Evolutionary conservation across 2,888 invertebrate genomes (phyloP).

Genomic region (Ferdinandea cuprea): DNA sequence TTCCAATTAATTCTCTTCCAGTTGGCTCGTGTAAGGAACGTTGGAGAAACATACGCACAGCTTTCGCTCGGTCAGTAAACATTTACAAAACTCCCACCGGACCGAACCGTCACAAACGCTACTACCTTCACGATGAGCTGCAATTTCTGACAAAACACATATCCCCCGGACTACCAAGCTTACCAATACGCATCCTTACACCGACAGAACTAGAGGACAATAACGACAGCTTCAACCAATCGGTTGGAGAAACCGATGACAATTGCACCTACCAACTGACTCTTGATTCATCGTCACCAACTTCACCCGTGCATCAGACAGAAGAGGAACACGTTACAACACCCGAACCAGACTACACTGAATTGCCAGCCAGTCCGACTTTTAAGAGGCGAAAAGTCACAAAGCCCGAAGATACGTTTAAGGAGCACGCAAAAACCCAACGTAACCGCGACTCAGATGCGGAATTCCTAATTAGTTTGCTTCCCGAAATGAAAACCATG

Average conservation of each 20-base stretch:
- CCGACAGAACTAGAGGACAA: slow-evolving; percentile 42
- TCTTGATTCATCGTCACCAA: slow-evolving; percentile 22
- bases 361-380: slow-evolving; percentile 3
- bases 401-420: background rate
- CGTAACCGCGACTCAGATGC: slow-evolving; percentile 66
- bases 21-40: slow-evolving; percentile 80
- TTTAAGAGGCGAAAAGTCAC: background rate
- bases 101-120: slow-evolving; percentile 77
- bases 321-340: slow-evolving; percentile 7
- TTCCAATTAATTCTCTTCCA: slow-evolving; percentile 71
- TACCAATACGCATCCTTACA: slow-evolving; percentile 38
- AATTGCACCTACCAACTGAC: slow-evolving; percentile 36
- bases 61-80: slow-evolving; percentile 81
- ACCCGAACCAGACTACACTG: slow-evolving; percentile 16
- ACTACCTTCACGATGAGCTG: slow-evolving; percentile 77
- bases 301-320: background rate
- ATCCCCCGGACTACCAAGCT: slow-evolving; percentile 75
- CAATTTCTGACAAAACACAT: slow-evolving; percentile 77
- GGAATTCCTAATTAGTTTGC: slow-evolving; percentile 76
- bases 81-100: slow-evolving; percentile 77
- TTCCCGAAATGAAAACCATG: slow-evolving; percentile 81
- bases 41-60: slow-evolving; percentile 81
- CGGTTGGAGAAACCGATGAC: slow-evolving; percentile 29
- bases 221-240: slow-evolving; percentile 12
- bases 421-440: background rate